These are phyloP conservation scores for Marmota flaviventris DNA, from an alignment of 2,113 vertebrate genomes.

Conservation along the genomic window DNA sequence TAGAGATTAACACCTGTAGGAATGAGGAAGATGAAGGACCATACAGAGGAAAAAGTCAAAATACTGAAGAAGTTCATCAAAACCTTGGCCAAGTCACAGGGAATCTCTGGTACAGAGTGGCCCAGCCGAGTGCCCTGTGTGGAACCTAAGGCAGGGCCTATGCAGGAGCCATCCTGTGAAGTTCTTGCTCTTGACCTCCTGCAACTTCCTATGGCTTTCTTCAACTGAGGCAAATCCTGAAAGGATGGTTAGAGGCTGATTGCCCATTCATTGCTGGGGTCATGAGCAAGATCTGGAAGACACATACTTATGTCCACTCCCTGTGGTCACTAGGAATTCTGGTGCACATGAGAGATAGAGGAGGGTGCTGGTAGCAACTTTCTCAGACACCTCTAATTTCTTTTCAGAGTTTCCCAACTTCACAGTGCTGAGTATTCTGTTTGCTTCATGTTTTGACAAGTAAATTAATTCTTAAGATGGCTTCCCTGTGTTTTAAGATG, in stretches of 20 bases:
- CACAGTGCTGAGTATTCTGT: too few species aligned
- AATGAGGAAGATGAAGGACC: neutral
- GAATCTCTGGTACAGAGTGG: neutral
- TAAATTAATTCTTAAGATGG: neutral
- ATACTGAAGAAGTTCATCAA: too few species aligned
- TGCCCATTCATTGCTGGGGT: neutral
- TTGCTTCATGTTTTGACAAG: neutral
- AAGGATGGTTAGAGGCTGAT: neutral
- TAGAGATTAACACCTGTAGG: neutral
- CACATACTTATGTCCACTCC: too few species aligned
- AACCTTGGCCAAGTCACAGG: neutral
- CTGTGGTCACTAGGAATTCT: neutral
- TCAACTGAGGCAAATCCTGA: neutral
- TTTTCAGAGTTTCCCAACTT: neutral
- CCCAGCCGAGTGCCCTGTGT: fast-evolving
- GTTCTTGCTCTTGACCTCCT: neutral
- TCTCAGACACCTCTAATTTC: neutral
- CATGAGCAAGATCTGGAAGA: neutral
- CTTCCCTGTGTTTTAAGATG: neutral
- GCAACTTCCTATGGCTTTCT: neutral
- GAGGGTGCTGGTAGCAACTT: neutral
- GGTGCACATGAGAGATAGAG: neutral
- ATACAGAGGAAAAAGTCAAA: neutral
- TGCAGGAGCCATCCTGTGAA: neutral
- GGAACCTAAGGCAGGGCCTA: neutral